phyloP scores from a whole-genome alignment of 23 tunicate species.

The Halocynthia aurantium region DNA sequence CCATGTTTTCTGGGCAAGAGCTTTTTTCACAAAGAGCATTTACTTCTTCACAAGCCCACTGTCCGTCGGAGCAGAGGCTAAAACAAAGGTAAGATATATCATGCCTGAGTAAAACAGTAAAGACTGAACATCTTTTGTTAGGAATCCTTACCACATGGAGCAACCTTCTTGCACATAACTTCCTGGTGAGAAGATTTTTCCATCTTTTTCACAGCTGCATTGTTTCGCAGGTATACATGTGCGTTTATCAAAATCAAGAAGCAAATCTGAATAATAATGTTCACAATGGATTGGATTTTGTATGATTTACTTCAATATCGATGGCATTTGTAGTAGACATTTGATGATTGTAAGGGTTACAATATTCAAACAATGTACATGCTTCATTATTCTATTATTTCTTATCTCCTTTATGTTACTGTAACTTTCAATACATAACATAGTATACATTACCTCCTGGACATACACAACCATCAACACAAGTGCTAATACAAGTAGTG shows the following conservation, averaged over 20 bases:
- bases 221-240: conserved; percentile 4
- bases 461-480: conserved; percentile 36
- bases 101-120: background rate
- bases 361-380: too few species aligned
- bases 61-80: conserved; percentile 25
- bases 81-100: background rate
- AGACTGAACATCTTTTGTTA: background rate
- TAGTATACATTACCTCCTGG: conserved; percentile 12
- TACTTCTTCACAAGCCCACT: conserved; percentile 23
- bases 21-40: conserved; percentile 14
- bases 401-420: too few species aligned
- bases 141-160: conserved; percentile 6
- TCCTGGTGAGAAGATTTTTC: conserved; percentile 14
- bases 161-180: conserved; percentile 14
- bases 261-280: background rate
- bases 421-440: too few species aligned
- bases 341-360: too few species aligned
- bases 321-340: too few species aligned
- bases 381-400: too few species aligned
- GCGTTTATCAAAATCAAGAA: conserved; percentile 8
- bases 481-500: background rate
- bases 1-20: conserved; percentile 27
- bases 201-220: conserved; percentile 16
- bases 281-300: too few species aligned
- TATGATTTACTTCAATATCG: too few species aligned